Base-by-base conservation (phyloP, 2,113 vertebrate genomes). In the Pungitius pungitius region DNA sequence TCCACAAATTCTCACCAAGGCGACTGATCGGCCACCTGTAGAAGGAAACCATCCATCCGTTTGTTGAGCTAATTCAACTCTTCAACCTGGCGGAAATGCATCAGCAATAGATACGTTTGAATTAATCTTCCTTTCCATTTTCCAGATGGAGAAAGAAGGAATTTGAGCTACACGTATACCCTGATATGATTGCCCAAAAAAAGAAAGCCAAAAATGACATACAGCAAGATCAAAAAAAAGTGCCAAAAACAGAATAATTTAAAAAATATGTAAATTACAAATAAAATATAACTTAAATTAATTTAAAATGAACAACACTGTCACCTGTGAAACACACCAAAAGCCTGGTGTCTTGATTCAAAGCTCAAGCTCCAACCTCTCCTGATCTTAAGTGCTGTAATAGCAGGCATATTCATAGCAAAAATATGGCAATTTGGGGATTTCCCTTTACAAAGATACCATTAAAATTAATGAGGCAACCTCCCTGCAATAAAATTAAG, bases 211-310 rank as follows among this genome's bases (percentile, higher is more conserved):
- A 14, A 3, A 4, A 74, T 9, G 8, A 59, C 87, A 67, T 37
- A 81, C 73, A 81, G 81, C 57, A 78, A 77, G 37, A 90, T 84
- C 54, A 65, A 74, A 52, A 51, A 90, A 90, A 93, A 93, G 92
- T 94, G 92, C 92, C 78, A 76, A 69, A 88, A 92, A 88, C 62
- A 65, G 3, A 83, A 85, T 71, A 55, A 79, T 65, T 57, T 58
- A 66, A 54, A 85, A 92, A 86, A 67, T 75, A 80, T 70, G 33
- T 57, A 85, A 87, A 90, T 92, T 90, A 91, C 65, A 90, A 91
- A 87, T 88, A 85, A 80, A 74, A 24, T 74, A 81, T 66, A 45
- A 81, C 87, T 91, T 92, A 90, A 91, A 89, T 92, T 62, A 64
- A 79, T 85, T 59, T 45, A 47, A 85, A 83, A 80, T 57, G 3